Evolutionary conservation across 2,888 invertebrate species (phyloP).

Genomic region (Hydriomena furcata): DNA sequence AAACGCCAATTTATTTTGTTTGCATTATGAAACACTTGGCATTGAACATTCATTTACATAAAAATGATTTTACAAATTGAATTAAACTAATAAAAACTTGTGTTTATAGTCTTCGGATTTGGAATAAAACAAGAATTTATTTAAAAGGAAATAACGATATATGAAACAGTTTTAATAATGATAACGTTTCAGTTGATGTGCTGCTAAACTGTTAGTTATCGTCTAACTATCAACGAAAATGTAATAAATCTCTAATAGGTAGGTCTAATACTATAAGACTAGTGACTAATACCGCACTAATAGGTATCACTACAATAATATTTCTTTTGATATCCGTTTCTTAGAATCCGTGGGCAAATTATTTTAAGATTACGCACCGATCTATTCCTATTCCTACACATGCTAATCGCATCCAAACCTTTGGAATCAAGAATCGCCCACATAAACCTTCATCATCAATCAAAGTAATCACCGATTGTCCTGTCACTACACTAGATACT

Average conservation of each 20-base stretch:
- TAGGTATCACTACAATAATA: no score
- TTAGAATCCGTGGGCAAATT: slow-evolving; percentile 15
- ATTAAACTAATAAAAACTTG: not conserved
- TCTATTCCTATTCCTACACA: slow-evolving; percentile 20
- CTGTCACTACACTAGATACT: slow-evolving; percentile 45
- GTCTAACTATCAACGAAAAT: no score
- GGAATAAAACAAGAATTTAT: not conserved
- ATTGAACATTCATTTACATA: slow-evolving; percentile 34
- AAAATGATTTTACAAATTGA: not conserved
- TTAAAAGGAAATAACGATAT: no score
- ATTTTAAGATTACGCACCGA: slow-evolving; percentile 15
- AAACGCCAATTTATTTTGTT: slow-evolving; percentile 45
- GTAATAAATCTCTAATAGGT: no score
- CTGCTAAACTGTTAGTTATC: no score
- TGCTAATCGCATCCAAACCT: slow-evolving; percentile 35
- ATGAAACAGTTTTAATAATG: no score
- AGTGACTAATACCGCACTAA: no score
- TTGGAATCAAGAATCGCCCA: slow-evolving; percentile 50
- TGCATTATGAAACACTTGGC: slow-evolving; percentile 39
- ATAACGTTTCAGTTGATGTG: no score
- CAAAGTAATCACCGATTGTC: slow-evolving; percentile 71
- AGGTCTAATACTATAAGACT: no score
- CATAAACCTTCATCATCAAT: slow-evolving; percentile 57
- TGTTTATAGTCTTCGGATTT: not conserved
- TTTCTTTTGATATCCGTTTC: slow-evolving; percentile 7